phyloP scores from a whole-genome alignment of 2,888 invertebrate species.

The Coenonympha glycerion region DNA sequence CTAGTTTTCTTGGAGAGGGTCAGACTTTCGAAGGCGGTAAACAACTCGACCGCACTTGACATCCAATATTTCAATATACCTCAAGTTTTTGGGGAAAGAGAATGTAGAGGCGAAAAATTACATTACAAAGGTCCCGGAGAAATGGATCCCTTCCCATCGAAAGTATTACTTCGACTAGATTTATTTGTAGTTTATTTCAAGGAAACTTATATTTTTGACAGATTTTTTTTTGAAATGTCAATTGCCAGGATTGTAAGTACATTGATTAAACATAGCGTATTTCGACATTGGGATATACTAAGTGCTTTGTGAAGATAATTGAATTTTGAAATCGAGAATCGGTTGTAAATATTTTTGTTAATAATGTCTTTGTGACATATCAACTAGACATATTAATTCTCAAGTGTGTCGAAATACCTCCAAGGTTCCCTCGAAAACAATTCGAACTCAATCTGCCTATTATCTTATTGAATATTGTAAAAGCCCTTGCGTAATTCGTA shows the following conservation, averaged over 20 bases:
- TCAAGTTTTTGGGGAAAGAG: slow-evolving; percentile 63
- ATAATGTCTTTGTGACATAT: too few relatives aligned
- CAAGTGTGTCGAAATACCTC: not conserved
- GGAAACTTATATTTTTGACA: too few relatives aligned
- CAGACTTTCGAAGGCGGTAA: slow-evolving; percentile 66
- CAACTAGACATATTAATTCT: not conserved
- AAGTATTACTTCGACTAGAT: slow-evolving; percentile 39
- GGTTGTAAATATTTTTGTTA: too few relatives aligned
- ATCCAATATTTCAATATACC: slow-evolving; percentile 73
- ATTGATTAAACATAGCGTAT: too few relatives aligned
- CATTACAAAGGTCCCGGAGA: slow-evolving; percentile 64
- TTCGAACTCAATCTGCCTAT: slow-evolving; percentile 40
- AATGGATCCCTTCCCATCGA: slow-evolving; percentile 52
- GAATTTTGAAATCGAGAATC: too few relatives aligned
- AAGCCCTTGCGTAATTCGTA: slow-evolving; percentile 63
- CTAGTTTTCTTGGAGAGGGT: slow-evolving; percentile 27
- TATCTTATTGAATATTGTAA: slow-evolving; percentile 66
- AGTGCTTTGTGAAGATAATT: too few relatives aligned
- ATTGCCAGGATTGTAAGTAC: too few relatives aligned
- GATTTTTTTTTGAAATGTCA: too few relatives aligned
- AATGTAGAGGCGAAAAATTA: slow-evolving; percentile 69
- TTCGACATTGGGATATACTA: too few relatives aligned
- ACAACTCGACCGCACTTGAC: slow-evolving; percentile 66
- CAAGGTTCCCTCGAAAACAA: not conserved
- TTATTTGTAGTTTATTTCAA: slow-evolving; percentile 28